Conservation (phyloP, 2,797 vertebrate genomes). For the Pyrocephalus nanus region DNA sequence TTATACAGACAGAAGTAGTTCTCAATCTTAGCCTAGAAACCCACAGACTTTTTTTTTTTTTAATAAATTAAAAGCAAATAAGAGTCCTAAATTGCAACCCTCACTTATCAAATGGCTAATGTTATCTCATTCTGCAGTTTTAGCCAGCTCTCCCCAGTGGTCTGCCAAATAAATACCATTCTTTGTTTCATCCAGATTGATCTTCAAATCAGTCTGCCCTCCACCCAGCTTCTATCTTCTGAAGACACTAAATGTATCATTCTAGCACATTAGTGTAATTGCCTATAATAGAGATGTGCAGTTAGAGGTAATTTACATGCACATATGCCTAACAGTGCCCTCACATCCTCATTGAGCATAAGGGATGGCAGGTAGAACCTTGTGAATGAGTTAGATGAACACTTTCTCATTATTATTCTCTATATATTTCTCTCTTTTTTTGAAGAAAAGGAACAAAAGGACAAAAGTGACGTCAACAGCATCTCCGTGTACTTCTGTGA, state of each 20-base stretch:
- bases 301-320: conserved; percentile 69
- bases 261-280: conserved; percentile 69
- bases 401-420: conserved; percentile 53
- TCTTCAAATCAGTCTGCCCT: conserved; percentile 69
- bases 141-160: conserved; percentile 62
- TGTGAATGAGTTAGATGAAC: conserved; percentile 63
- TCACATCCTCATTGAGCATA: conserved; percentile 62
- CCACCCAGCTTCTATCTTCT: conserved; percentile 66
- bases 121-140: conserved; percentile 56
- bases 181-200: conserved; percentile 69
- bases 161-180: conserved; percentile 66
- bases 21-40: conserved; percentile 4
- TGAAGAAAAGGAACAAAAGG: neutral
- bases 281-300: conserved; percentile 72
- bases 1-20: conserved; percentile 10
- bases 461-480: neutral
- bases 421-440: neutral
- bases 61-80: conserved; percentile 62
- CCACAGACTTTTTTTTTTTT: neutral
- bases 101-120: conserved; percentile 60
- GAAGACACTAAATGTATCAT: conserved; percentile 70
- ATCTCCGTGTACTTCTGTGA: neutral
- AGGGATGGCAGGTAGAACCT: conserved; percentile 67
- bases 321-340: conserved; percentile 67
- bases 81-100: conserved; percentile 48